phyloP scores from a whole-genome alignment of 2,888 invertebrate species.

The Keiferia lycopersicella region DNA sequence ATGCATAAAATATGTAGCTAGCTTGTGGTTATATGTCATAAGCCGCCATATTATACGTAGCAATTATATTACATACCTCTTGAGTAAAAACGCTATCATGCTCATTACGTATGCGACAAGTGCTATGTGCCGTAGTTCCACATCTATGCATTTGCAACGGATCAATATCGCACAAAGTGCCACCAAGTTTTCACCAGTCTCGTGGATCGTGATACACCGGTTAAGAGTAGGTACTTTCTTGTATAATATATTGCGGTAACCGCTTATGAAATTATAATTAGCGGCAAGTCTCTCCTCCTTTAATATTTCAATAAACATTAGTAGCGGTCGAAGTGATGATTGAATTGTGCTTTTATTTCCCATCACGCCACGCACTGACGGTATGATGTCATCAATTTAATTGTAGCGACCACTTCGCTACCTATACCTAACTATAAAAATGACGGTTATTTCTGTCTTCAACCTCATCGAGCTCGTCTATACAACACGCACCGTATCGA shows the following conservation, averaged over 20 bases:
- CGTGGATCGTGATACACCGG: slow-evolving; percentile 8
- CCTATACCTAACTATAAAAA: slow-evolving; percentile 56
- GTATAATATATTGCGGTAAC: neutral
- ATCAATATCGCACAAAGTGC: slow-evolving; percentile 23
- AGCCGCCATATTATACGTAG: neutral
- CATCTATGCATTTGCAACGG: slow-evolving; percentile 24
- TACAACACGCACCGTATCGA: slow-evolving; percentile 48
- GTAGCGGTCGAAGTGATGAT: slow-evolving; percentile 54
- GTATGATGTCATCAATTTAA: slow-evolving; percentile 77
- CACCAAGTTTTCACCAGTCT: slow-evolving; percentile 26
- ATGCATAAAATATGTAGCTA: neutral
- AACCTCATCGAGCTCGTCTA: slow-evolving; percentile 47
- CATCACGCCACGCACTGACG: slow-evolving; percentile 59
- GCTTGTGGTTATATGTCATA: neutral
- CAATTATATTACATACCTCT: neutral
- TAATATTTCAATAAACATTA: slow-evolving; percentile 22
- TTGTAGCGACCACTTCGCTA: slow-evolving; percentile 69
- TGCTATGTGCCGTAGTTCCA: neutral
- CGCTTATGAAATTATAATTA: neutral
- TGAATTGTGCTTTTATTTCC: slow-evolving; percentile 73
- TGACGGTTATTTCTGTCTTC: slow-evolving; percentile 56
- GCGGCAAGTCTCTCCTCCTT: slow-evolving; percentile 10
- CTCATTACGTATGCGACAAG: slow-evolving; percentile 24
- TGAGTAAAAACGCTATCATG: slow-evolving; percentile 12
- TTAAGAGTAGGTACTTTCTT: neutral